A percentile compares a stretch with the other conserved stretches of the same genome.
Evolutionary conservation across 1,140 invertebrate species (phyloP).

Genomic region (Trichogramma pretiosum): DNA sequence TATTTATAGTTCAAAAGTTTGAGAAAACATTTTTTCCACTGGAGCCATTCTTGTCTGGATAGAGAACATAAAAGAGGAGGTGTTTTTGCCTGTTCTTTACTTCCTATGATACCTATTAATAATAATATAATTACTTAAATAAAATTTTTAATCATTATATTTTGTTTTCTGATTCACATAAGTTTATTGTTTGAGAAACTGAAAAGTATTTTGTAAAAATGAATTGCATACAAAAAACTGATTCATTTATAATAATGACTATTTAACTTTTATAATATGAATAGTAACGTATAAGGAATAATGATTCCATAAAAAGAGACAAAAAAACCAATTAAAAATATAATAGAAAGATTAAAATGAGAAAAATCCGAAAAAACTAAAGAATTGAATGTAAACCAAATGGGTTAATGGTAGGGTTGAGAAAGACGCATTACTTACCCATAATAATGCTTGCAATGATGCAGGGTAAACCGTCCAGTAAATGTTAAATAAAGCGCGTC

Average conservation of each 20-base stretch:
- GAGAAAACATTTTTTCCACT: slow-evolving; percentile 1
- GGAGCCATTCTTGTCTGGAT: slow-evolving; percentile 1
- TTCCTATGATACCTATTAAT: neutral
- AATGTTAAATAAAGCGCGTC: too few species aligned
- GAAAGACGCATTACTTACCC: too few species aligned
- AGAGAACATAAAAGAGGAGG: neutral
- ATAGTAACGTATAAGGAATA: too few species aligned
- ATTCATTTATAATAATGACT: neutral
- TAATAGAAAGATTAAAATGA: too few species aligned
- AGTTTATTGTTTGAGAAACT: neutral
- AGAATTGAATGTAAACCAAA: too few species aligned
- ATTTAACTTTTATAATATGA: neutral
- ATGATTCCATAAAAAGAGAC: too few species aligned
- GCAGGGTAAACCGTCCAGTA: too few species aligned
- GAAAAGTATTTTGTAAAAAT: neutral
- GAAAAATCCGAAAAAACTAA: too few species aligned
- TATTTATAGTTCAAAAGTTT: neutral
- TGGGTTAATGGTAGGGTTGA: too few species aligned
- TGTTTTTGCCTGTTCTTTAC: neutral
- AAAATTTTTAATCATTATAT: neutral
- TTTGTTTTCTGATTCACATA: neutral
- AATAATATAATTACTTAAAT: neutral
- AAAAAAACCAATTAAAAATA: too few species aligned
- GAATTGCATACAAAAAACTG: neutral
- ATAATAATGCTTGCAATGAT: too few species aligned